Evolutionary conservation across 1,140 invertebrate genomes (phyloP), one percentile per base, ranked within the genome.

Genomic region (Ips typographus): DNA sequence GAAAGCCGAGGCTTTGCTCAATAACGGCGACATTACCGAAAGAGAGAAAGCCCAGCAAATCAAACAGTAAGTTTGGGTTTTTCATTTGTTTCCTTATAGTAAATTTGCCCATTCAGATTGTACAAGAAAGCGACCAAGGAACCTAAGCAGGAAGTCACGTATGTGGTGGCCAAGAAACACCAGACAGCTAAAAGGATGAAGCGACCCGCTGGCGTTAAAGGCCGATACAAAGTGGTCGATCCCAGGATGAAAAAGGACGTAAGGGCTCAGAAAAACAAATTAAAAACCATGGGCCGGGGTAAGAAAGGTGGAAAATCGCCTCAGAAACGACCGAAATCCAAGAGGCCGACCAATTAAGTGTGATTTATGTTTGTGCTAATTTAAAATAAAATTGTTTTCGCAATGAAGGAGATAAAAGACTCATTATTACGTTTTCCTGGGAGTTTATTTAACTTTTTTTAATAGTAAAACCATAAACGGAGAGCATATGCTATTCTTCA

Each of bases 221-320:
- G 97, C 64, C 90, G 85, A 7, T 99, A 93, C 80, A 97, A 93
- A 80, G 88, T 99, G 2, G 98, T 99, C 0, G 97, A 99, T 87
- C 88, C 89, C 3, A 84, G 97, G 68, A 91, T 99, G 90, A 99
- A 99, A 81, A 98, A 98, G 82, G 98, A 99, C 80, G 83, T 90
- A 70, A 84, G 88, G 51, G 87, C 86, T 2, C 80, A 86, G 65
- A 91, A 90, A 76, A 86, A 85, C 1, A 90, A 89, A 71, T 85
- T 84, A 71, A 85, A 84, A 72, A 84, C 82, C 37, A 84, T 83
- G 71, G 73, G 72, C 42, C 68, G 73, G 8, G 69, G 69, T n/a
- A 77, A 74, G 69, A 75, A 73, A 39, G 65, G 55, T 22, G 63
- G 68, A 4, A 77, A 72, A 71, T 65, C 63, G 38, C 57, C 43